These are phyloP conservation scores for Typhlomys cinereus DNA, from an alignment of 2,113 vertebrate species.

Conservation along the genomic window DNA sequence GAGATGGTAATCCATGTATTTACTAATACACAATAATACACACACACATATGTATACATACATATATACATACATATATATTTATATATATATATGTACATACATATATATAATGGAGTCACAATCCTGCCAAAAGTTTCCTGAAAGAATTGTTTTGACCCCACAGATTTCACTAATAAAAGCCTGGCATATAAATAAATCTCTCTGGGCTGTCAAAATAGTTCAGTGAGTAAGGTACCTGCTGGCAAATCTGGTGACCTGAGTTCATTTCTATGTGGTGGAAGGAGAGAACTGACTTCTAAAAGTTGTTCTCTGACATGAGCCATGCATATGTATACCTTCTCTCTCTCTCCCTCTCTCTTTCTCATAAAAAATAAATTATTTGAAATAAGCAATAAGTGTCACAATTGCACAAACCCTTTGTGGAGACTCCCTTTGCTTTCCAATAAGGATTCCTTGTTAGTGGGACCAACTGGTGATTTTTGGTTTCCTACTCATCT, in stretches of 20 bases:
- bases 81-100: too few relatives aligned
- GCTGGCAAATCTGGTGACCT: too few relatives aligned
- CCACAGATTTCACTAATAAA: not conserved
- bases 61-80: too few relatives aligned
- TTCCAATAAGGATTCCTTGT: conserved; percentile 4
- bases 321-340: too few relatives aligned
- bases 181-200: not conserved
- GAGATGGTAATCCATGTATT: not conserved
- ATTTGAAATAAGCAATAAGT: too few relatives aligned
- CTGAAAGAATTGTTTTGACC: not conserved
- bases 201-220: too few relatives aligned
- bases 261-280: too few relatives aligned
- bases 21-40: not conserved
- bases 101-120: not conserved
- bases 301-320: too few relatives aligned
- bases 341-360: too few relatives aligned
- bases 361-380: too few relatives aligned
- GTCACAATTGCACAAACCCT: not conserved
- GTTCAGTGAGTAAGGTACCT: too few relatives aligned
- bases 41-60: not conserved
- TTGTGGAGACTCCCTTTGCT: not conserved
- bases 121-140: not conserved
- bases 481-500: not conserved
- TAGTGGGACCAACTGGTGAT: not conserved
- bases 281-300: too few relatives aligned